Conservation (phyloP, 2,888 invertebrate genomes). For the Dasysyrphus albostriatus region DNA sequence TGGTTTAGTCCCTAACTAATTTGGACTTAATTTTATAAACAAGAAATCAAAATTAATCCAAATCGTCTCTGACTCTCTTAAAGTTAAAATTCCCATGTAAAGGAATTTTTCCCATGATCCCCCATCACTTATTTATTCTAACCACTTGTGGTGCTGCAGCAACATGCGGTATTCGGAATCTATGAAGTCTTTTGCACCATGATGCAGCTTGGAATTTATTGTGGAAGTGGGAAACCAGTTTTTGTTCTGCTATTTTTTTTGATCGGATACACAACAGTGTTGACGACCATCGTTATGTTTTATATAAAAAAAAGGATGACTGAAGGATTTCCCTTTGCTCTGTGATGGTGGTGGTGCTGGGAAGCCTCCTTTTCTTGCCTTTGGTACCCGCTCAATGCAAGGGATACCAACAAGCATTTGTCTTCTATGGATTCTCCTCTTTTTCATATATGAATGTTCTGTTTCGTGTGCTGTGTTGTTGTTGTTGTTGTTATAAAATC, state of each 20-base stretch:
- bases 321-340: slow-evolving; percentile 55
- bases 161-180: slow-evolving; percentile 63
- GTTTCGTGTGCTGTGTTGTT: slow-evolving; percentile 21
- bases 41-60: too few relatives aligned
- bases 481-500: slow-evolving; percentile 38
- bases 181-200: slow-evolving; percentile 64
- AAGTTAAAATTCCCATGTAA: too few relatives aligned
- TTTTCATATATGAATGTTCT: slow-evolving; percentile 17
- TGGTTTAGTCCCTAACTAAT: too few relatives aligned
- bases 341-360: not conserved
- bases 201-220: slow-evolving; percentile 63
- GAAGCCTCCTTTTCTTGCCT: slow-evolving; percentile 33
- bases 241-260: slow-evolving; percentile 3
- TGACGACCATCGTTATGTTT: slow-evolving; percentile 64
- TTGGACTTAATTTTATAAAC: too few relatives aligned
- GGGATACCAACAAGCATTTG: slow-evolving; percentile 69
- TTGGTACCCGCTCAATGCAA: slow-evolving; percentile 34
- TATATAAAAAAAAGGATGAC: slow-evolving; percentile 55
- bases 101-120: too few relatives aligned
- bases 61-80: too few relatives aligned
- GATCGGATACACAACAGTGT: slow-evolving; percentile 51
- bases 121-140: not conserved
- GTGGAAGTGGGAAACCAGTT: slow-evolving; percentile 61
- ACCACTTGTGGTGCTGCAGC: slow-evolving; percentile 71
- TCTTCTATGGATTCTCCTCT: slow-evolving; percentile 54